Evolutionary conservation across 2,113 vertebrate species (phyloP), one percentile per base, ranked within the genome.

Genomic region (Scomber japonicus): DNA sequence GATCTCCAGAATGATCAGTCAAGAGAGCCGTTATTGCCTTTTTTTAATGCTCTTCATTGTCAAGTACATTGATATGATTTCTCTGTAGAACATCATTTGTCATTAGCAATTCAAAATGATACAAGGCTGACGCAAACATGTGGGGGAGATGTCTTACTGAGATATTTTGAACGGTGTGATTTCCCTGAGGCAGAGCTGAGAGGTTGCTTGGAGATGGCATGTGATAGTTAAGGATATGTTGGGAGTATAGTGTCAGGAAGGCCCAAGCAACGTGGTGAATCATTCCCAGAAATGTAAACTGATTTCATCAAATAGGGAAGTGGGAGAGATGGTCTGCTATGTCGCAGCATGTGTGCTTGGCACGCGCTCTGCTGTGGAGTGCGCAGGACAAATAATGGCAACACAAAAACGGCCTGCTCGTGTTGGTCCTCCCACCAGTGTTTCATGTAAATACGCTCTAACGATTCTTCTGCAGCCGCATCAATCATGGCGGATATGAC

Each of bases 401-500:
- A 65, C 44, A 82, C 48, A 40, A 76, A 72, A 82, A 31, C 51
- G 15, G 62, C 69, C 27, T 68, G 60, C 81, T 82, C 53, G 40
- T 54, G 71, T 64, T 44, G 85, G 66, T 81, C 62, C 83, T 84
- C 74, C 83, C 83, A 82, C 81, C 64, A 69, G 88, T 86, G 88
- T 88, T 83, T 83, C 91, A 91, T 94, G 92, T 94, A 94, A 94
- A 95, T 94, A 92, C 80, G 89, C 84, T 84, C 89, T 89, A 94
- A 93, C 93, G 93, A 91, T 93, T 94, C 84, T 90, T 83, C 88
- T 82, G 80, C 81, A 70, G 78, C 74, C n/a, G 56, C 91, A 95
- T 95, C 94, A 94, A 94, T 95, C 93, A 94, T 75, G 57, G 88
- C 40, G 69, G 71, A 92, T 94, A 92, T 94, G 94, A 94, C 91